Base-by-base conservation (phyloP, 2,888 invertebrate genomes). In the Melieria picta region DNA sequence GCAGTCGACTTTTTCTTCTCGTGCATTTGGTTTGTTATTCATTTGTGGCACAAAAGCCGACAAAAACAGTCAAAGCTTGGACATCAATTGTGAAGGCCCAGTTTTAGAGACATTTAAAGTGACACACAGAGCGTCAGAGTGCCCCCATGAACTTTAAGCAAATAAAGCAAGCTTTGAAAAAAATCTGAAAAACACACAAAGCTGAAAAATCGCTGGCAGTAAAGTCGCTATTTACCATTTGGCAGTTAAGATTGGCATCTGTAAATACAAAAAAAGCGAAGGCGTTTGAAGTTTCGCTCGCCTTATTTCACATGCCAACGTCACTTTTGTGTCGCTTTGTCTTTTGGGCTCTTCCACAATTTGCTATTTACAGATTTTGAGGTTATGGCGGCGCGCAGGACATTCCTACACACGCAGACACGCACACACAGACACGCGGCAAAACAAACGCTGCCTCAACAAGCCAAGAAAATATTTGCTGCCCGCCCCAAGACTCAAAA, bases 231-330 rank as follows among this genome's bases (percentile, higher is more conserved):
- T 69, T 69, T 69, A 58, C 65, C 70, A 70, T 70, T 70, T 71
- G 72, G 70, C 69, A 73, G 63, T 70, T 69, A 73, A 66, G 70
- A 73, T 73, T 63, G 73, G 57, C 63, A 73, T 72, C 72, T 69
- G 69, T 61, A 62, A 69, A 69, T 30, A 30, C 30, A 72, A 7
- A 52, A 11, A 52, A 52, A 52, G 52, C 52, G 7, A 9, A 30
- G 30, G 30, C 30, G 30, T 30, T 30, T 30, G 30, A 30, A 30
- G 30, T 30, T 30, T 30, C 30, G 30, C 3, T 30, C 30, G 30
- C 30, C 2, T 30, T 30, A 30, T 30, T 30, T 30, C 30, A 30
- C 30, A 30, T 30, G 30, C 30, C 30, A 30, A 30, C 30, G 30
- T 30, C 30, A 30, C 30, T 30, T 30, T 30, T 5, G 11, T 52